These are phyloP conservation scores for Tinea semifulvella DNA, from an alignment of 2,888 invertebrate species.

Conservation along the genomic window DNA sequence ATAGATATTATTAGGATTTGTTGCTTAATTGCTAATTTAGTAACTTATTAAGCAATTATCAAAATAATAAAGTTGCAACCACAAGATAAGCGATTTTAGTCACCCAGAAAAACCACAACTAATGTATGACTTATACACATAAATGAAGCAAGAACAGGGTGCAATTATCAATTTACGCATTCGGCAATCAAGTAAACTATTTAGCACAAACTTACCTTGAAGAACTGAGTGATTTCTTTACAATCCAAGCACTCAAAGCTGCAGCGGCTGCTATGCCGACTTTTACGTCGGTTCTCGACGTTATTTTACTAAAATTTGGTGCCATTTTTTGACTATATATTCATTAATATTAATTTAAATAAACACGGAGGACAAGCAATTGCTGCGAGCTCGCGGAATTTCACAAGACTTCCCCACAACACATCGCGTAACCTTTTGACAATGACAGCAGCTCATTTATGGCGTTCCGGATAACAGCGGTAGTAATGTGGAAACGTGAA, in stretches of 20 bases:
- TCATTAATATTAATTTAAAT: slow-evolving; percentile 1
- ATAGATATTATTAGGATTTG: too few species aligned
- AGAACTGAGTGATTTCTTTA: slow-evolving; percentile 54
- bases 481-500: too few species aligned
- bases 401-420: not conserved
- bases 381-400: slow-evolving; percentile 5
- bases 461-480: too few species aligned
- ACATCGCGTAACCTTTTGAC: slow-evolving; percentile 2
- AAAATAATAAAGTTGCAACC: too few species aligned
- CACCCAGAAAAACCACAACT: too few species aligned
- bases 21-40: too few species aligned
- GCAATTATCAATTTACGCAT: not conserved
- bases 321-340: slow-evolving; percentile 63
- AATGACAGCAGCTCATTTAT: too few species aligned
- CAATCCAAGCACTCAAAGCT: slow-evolving; percentile 67
- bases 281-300: slow-evolving; percentile 70
- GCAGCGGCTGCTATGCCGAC: slow-evolving; percentile 73
- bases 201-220: slow-evolving; percentile 41
- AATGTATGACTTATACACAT: too few species aligned
- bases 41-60: too few species aligned
- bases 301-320: slow-evolving; percentile 78
- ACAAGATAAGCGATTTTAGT: too few species aligned
- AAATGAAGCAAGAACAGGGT: not conserved
- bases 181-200: not conserved
- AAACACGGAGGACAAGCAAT: not conserved